Evolutionary conservation across 2,797 vertebrate genomes (phyloP).

Genomic region (Ispidina lecontei): DNA sequence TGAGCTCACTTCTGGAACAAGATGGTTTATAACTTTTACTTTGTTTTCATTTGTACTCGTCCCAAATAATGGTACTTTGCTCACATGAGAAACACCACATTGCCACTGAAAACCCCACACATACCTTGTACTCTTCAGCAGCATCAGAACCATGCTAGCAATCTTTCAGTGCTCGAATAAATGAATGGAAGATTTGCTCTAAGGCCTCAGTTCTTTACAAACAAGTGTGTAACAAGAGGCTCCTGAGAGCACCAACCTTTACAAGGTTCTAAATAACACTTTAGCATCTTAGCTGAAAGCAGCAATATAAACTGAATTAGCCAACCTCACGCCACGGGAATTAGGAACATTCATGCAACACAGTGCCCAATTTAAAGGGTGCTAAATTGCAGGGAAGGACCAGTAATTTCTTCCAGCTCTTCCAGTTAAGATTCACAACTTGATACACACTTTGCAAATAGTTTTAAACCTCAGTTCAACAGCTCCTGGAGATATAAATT

Average conservation of each 20-base stretch:
- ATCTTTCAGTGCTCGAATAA: constrained; percentile 12
- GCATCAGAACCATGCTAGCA: constrained; percentile 20
- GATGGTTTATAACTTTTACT: not conserved
- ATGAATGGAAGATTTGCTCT: not conserved
- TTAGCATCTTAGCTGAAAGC: not conserved
- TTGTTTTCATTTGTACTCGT: not conserved
- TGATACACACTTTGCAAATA: not conserved
- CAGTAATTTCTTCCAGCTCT: not conserved
- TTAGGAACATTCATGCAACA: not conserved
- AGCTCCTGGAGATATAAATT: not conserved
- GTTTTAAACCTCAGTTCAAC: not conserved
- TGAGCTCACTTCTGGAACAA: not conserved
- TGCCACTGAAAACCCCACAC: constrained; percentile 9
- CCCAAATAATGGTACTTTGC: not conserved
- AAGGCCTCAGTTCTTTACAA: not conserved
- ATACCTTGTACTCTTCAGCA: constrained; percentile 11
- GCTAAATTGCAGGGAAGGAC: not conserved
- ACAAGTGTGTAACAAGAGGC: not conserved
- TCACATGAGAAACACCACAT: constrained; percentile 35
- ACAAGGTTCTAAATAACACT: not conserved
- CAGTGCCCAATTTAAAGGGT: not conserved
- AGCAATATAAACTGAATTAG: not conserved
- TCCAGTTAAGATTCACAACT: not conserved
- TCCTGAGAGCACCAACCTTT: not conserved
- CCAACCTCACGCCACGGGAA: not conserved